Evolutionary conservation across 2,113 vertebrate genomes (phyloP).

Genomic region (Rhea americana): DNA sequence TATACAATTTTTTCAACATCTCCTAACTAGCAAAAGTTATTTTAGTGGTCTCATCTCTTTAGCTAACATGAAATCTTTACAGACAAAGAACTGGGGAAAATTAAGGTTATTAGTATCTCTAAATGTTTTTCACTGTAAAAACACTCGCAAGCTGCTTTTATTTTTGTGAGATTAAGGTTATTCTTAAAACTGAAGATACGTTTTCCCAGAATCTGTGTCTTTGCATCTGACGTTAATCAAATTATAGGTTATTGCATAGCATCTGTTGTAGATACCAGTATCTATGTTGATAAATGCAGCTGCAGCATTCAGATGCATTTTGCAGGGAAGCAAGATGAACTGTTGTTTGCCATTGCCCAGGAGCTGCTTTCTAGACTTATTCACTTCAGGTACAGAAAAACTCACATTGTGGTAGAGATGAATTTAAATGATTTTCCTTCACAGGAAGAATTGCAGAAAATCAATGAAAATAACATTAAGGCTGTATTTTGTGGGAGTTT

Average conservation of each 20-base stretch:
- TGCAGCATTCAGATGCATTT: not conserved
- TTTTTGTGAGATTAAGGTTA: not conserved
- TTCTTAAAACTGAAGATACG: not conserved
- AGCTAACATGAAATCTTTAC: not conserved
- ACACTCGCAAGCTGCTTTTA: not conserved
- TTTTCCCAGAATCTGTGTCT: not conserved
- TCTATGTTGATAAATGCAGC: not conserved
- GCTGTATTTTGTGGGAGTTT: not conserved
- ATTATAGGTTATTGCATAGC: not conserved
- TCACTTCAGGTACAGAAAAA: not conserved
- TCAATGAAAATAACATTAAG: not conserved
- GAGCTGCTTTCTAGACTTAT: not conserved
- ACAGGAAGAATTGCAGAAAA: not conserved
- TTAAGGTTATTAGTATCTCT: not conserved
- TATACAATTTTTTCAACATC: not conserved
- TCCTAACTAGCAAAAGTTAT: not conserved
- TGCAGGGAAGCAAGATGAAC: not conserved
- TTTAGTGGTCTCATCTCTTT: not conserved
- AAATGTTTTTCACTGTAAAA: not conserved
- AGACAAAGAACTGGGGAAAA: not conserved
- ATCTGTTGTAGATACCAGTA: not conserved
- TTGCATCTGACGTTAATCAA: not conserved
- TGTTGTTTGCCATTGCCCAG: not conserved
- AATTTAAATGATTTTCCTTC: not conserved
- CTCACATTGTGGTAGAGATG: not conserved